Evolutionary conservation across 2,113 vertebrate genomes (phyloP).

Genomic region (Pontoporia blainvillei): DNA sequence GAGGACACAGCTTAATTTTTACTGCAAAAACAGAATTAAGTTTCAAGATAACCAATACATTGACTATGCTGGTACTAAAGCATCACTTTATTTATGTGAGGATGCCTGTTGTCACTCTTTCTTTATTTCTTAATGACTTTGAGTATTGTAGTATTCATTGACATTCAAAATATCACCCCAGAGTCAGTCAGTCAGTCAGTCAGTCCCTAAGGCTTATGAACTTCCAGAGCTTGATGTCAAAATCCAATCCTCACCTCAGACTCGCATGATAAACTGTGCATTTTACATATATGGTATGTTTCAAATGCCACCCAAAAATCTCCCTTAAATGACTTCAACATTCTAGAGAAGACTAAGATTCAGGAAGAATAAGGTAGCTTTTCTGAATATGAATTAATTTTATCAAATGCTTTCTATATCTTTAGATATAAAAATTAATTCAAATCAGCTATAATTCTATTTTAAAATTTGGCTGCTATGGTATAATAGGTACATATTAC

Average conservation of each 20-base stretch:
- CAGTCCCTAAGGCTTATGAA: not conserved
- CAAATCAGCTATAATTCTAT: not conserved
- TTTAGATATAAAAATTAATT: slow-evolving; percentile 27
- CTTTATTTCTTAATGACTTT: not conserved
- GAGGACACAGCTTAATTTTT: not conserved
- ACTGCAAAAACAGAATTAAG: not conserved
- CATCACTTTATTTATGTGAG: not conserved
- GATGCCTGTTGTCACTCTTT: not conserved
- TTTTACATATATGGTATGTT: not conserved
- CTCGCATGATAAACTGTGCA: not conserved
- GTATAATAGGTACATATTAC: not conserved
- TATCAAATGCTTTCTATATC: not conserved
- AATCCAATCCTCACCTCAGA: not conserved
- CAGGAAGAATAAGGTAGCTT: not conserved
- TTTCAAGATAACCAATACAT: not conserved
- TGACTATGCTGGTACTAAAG: not conserved
- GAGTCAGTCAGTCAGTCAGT: not conserved
- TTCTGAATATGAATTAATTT: not conserved
- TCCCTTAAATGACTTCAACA: not conserved
- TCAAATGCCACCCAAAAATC: not conserved
- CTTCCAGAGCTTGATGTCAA: not conserved
- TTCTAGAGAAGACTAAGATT: not conserved
- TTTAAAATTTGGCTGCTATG: not conserved
- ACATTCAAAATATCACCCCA: not conserved
- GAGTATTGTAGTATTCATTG: not conserved